Base-by-base conservation (phyloP, 2,888 invertebrate genomes). In the Eupithecia inturbata region DNA sequence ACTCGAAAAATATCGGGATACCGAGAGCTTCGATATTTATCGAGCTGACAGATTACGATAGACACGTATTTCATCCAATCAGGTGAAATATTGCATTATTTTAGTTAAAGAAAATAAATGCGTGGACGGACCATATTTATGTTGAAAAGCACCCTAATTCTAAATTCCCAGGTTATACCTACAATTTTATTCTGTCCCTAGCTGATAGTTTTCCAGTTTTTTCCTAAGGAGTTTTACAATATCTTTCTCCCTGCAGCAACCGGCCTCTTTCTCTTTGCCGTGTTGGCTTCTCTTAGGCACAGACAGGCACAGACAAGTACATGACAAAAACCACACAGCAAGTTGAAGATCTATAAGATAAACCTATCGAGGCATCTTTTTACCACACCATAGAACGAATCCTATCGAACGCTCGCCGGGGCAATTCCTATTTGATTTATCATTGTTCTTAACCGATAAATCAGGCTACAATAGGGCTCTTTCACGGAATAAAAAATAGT, bases 381-480 rank as follows among this genome's bases (percentile, higher is more conserved):
- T 64, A 62, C 33, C 67, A 26, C 73, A 49, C 41, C 33, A 60
- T 60, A 67, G 33, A 68, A 75, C 64, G 71, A 73, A 68, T 73
- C 76, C 66, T 49, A 49, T 60, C 78, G 87, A 87, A 87, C 85
- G 84, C 84, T 83, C 57, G 22, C 26, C 87, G 83, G 87, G 86
- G 91, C 92, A 91, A 92, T 93, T 93, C 87, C 90, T 87, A 90
- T 93, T 92, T 93, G 93, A 94, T 94, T 94, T 94, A 94, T 93
- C 91, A 91, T 93, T 93, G 93, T 93, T 93, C 93, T 94, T 93
- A 88, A 86, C 87, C 90, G 90, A 93, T 94, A 93, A 93, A 93
- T 94, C 93, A 92, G 91, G 84, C 85, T 83, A 92, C 92, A 92
- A 92, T 92, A 91, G 91, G 89, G 89, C 88, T 89, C 88, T 82